Evolutionary conservation across 2,113 vertebrate species (phyloP).

Genomic region (Scomber colias): DNA sequence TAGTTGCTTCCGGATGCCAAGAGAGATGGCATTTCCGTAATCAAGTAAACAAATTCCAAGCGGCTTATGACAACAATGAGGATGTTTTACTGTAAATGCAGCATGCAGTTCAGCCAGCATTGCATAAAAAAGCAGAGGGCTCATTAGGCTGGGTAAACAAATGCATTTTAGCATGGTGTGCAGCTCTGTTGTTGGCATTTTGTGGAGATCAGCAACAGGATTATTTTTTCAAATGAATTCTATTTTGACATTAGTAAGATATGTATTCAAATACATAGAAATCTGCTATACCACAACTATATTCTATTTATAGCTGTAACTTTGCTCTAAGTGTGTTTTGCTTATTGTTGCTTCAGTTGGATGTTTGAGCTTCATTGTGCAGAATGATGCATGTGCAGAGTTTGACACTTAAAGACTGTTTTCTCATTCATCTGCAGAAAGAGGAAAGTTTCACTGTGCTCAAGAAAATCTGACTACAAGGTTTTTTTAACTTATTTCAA

Average conservation of each 20-base stretch:
- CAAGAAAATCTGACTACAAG: too few relatives aligned
- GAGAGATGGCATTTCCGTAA: background rate
- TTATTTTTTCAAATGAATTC: constrained; percentile 2
- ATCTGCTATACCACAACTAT: background rate
- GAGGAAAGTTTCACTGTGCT: too few relatives aligned
- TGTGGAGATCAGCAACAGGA: constrained; percentile 14
- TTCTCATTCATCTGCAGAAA: too few relatives aligned
- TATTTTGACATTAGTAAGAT: background rate
- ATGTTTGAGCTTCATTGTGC: too few relatives aligned
- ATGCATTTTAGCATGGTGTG: background rate
- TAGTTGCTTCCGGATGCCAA: constrained; percentile 4
- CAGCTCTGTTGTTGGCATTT: background rate
- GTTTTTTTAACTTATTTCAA: too few relatives aligned
- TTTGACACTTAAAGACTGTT: too few relatives aligned
- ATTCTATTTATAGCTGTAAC: background rate
- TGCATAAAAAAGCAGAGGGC: background rate
- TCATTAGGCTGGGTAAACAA: constrained; percentile 17
- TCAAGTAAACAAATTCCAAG: constrained; percentile 22
- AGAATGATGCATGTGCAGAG: too few relatives aligned
- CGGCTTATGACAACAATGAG: background rate
- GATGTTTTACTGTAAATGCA: constrained; percentile 27
- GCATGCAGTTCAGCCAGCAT: background rate
- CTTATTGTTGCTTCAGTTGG: too few relatives aligned
- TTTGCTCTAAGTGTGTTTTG: too few relatives aligned
- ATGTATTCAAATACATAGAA: background rate